Evolutionary conservation across 2,888 invertebrate species (phyloP), one percentile per base, ranked within the genome.

Genomic region (Polietes domitor): DNA sequence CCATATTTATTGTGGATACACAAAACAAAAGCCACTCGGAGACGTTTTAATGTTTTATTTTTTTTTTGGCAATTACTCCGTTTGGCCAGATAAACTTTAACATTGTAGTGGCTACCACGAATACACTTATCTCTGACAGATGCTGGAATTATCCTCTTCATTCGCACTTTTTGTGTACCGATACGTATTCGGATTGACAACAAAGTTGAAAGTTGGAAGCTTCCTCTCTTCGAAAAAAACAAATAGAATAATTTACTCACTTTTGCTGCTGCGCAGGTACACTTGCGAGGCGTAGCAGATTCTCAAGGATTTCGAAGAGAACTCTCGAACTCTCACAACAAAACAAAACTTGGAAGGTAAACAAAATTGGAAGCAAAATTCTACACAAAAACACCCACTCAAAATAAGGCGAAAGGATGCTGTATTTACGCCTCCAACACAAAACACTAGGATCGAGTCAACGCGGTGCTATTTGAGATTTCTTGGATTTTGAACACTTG

Each of bases 251-350:
- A 24, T 24, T 5, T 68, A 68, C 68, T 68, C 68, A 68, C 68
- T 15, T 68, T 43, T 65, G 19, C 41, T 32, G 43, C 21, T 68
- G 68, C 68, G 68, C 68, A 68, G 68, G 68, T 24, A 7, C 32
- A n/a, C n/a, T 26, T 6, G 32, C 9, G 61, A 4, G 21, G 41
- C 58, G 17, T 5, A 32, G 26, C 28, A 61, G 15, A 10, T 37
- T 65, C 24, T 41, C 68, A 68, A 68, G 65, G 41, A 68, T 68
- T 68, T 68, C 68, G 68, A 68, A 68, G 68, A 68, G 68, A 41
- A 41, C 12, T 65, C 37, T 65, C 41, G 21, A 65, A 7, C 41
- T 68, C 41, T 24, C 43, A 15, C n/a, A 61, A 28, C 26, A 12
- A 10, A 4, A 50, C n/a, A n/a, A n/a, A n/a, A n/a, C n/a, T n/a